Evolutionary conservation across 2,113 vertebrate species (phyloP).

Genomic region (Bagarius yarrelli): DNA sequence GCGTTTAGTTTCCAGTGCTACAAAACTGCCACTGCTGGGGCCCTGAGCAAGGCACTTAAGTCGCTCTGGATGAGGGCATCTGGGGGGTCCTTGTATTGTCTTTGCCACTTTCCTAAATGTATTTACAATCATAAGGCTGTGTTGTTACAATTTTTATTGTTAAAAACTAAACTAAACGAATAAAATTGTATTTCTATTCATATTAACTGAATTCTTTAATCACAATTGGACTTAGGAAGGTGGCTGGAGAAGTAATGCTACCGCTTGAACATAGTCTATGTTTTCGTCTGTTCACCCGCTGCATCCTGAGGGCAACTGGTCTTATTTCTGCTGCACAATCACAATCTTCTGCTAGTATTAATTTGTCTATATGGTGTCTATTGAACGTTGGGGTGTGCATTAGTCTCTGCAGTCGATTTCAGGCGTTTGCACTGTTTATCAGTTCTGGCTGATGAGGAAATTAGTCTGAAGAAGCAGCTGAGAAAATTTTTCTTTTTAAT

Average conservation of each 20-base stretch:
- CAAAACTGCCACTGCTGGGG: too few relatives aligned
- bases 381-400: constrained; percentile 6
- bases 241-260: neutral
- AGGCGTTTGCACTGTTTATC: constrained; percentile 27
- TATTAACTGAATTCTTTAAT: too few relatives aligned
- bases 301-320: neutral
- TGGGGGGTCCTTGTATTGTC: too few relatives aligned
- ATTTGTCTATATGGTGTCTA: constrained; percentile 7
- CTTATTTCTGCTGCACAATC: neutral
- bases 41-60: too few relatives aligned
- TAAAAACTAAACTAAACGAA: too few relatives aligned
- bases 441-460: neutral
- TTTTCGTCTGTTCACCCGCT: neutral
- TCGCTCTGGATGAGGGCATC: too few relatives aligned
- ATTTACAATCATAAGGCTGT: too few relatives aligned
- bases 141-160: too few relatives aligned
- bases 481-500: neutral
- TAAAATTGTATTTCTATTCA: too few relatives aligned
- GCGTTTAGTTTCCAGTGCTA: too few relatives aligned
- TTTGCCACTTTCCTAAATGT: too few relatives aligned
- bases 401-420: constrained; percentile 19
- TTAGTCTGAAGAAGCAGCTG: neutral
- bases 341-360: neutral
- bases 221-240: too few relatives aligned
- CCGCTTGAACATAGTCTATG: neutral